phyloP scores from a whole-genome alignment of 2,797 vertebrate species.

The Xenopus petersii region DNA sequence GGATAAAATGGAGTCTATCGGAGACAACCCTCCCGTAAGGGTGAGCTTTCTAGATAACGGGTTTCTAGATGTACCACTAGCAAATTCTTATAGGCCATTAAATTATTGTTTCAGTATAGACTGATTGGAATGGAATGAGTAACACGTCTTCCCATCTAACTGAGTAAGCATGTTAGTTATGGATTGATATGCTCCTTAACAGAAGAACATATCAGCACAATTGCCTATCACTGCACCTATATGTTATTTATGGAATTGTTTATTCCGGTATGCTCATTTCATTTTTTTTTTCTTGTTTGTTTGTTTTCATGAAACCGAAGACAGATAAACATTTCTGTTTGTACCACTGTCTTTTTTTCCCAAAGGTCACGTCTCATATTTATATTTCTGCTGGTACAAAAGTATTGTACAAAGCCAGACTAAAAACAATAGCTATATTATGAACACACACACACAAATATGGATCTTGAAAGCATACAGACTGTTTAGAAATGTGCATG shows the following conservation, averaged over 20 bases:
- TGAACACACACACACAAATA: no score
- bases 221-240: not conserved
- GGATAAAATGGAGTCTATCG: no score
- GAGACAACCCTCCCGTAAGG: no score
- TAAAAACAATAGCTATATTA: no score
- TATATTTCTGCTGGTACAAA: no score
- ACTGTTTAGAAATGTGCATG: not conserved
- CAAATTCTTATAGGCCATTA: slow-evolving; percentile 23
- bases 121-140: slow-evolving; percentile 8
- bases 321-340: slow-evolving; percentile 1
- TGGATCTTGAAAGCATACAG: not conserved
- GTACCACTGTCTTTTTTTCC: not conserved
- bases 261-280: not conserved
- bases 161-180: slow-evolving; percentile 28
- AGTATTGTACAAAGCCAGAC: no score
- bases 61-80: not conserved
- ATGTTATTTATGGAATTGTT: not conserved
- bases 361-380: slow-evolving; percentile 11
- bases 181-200: slow-evolving; percentile 21
- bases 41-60: no score
- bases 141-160: slow-evolving; percentile 1
- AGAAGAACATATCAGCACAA: slow-evolving; percentile 2
- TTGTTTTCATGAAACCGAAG: slow-evolving; percentile 12
- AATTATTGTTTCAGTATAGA: slow-evolving; percentile 9
- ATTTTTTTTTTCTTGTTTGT: slow-evolving; percentile 3